phyloP scores from a whole-genome alignment of 2,888 invertebrate species.

The Plutella xylostella region DNA sequence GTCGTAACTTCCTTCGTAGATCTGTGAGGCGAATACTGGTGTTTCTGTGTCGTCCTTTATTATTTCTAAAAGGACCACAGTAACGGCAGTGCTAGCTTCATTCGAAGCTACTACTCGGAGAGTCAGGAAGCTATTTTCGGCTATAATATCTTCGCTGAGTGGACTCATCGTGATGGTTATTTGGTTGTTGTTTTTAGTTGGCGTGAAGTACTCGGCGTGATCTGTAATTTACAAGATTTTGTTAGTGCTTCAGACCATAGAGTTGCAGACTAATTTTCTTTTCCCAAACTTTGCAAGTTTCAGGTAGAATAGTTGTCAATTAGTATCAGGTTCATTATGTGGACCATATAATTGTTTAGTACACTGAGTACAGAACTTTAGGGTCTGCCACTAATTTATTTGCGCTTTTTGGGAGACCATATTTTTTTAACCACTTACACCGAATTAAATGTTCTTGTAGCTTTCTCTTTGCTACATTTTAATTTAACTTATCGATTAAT shows the following conservation, averaged over 20 bases:
- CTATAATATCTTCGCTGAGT: slow-evolving; percentile 27
- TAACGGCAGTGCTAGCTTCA: slow-evolving; percentile 24
- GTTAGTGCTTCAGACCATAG: not conserved
- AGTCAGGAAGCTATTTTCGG: slow-evolving; percentile 32
- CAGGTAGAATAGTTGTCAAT: not conserved
- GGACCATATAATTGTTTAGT: too few species aligned
- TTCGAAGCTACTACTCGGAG: slow-evolving; percentile 33
- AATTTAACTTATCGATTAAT: too few species aligned
- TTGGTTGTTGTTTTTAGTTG: slow-evolving; percentile 23
- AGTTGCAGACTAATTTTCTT: not conserved
- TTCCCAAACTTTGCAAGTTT: not conserved
- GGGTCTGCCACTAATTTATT: too few species aligned
- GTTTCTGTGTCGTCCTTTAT: slow-evolving; percentile 41
- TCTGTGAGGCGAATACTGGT: slow-evolving; percentile 33
- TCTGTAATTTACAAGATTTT: slow-evolving; percentile 31
- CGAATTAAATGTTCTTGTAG: too few species aligned
- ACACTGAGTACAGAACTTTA: too few species aligned
- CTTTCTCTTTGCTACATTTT: too few species aligned
- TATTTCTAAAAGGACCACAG: slow-evolving; percentile 38
- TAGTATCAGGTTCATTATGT: too few species aligned
- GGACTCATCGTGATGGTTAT: slow-evolving; percentile 33
- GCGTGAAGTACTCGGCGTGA: slow-evolving; percentile 27
- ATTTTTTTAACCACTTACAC: too few species aligned
- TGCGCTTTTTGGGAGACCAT: too few species aligned
- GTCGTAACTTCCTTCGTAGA: slow-evolving; percentile 38